Percentiles rank a stretch among this genome's conserved stretches.
phyloP scores from a whole-genome alignment of 2,888 invertebrate species.

The Ichneumoninae sp. region DNA sequence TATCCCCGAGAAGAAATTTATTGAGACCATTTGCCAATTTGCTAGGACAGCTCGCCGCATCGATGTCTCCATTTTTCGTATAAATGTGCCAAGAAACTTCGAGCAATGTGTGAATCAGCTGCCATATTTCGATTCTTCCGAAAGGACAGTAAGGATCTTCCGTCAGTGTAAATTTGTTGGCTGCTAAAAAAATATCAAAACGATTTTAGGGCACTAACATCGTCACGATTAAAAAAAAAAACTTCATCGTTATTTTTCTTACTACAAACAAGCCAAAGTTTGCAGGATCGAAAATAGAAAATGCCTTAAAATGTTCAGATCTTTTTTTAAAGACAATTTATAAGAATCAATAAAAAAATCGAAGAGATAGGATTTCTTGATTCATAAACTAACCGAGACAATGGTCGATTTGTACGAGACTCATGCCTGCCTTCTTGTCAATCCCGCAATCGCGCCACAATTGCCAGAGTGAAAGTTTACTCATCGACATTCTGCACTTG shows the following conservation, averaged over 20 bases:
- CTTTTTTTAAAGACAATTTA: background rate
- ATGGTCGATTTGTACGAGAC: slow-evolving; percentile 85
- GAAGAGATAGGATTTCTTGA: background rate
- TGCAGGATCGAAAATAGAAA: too few species aligned
- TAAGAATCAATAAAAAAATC: background rate
- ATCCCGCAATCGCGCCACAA: slow-evolving; percentile 86
- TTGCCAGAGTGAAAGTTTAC: slow-evolving; percentile 87
- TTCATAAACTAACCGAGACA: slow-evolving; percentile 82
- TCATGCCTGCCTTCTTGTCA: slow-evolving; percentile 84
- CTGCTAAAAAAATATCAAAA: slow-evolving; percentile 55
- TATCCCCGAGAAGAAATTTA: slow-evolving; percentile 85
- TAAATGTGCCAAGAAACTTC: slow-evolving; percentile 85
- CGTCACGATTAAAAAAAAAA: background rate
- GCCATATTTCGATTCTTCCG: slow-evolving; percentile 87
- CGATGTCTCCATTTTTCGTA: slow-evolving; percentile 82
- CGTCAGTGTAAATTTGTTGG: slow-evolving; percentile 75
- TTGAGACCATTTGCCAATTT: slow-evolving; percentile 85
- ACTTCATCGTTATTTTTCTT: background rate
- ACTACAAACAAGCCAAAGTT: background rate
- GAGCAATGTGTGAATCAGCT: slow-evolving; percentile 86
- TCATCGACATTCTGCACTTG: slow-evolving; percentile 77
- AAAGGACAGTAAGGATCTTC: slow-evolving; percentile 86
- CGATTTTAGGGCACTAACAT: background rate
- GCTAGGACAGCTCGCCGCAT: slow-evolving; percentile 83
- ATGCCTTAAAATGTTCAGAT: too few species aligned